Evolutionary conservation across 2,113 vertebrate genomes (phyloP).

Genomic region (Bungarus multicinctus): DNA sequence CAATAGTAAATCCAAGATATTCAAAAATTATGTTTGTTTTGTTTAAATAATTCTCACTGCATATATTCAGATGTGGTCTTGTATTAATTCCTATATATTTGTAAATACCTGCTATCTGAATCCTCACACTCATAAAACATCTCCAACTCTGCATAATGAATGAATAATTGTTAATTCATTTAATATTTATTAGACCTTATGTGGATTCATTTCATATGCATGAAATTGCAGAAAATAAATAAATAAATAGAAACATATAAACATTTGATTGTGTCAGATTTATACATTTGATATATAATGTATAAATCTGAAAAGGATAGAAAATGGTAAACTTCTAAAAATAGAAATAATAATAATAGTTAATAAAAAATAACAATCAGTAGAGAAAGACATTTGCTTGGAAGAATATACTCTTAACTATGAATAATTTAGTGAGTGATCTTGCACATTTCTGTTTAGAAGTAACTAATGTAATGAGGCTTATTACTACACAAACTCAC

Average conservation of each 20-base stretch:
- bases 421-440: not conserved
- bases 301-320: not conserved
- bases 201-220: not conserved
- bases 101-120: conserved; percentile 4
- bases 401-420: not conserved
- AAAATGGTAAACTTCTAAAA: not conserved
- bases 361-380: not conserved
- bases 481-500: not conserved
- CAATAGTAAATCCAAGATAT: not conserved
- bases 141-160: not conserved
- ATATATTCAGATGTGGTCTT: not conserved
- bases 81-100: conserved; percentile 12
- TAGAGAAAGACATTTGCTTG: not conserved
- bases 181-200: conserved; percentile 28
- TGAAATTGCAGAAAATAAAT: not conserved
- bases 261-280: not conserved
- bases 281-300: not conserved
- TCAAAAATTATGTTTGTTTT: not conserved
- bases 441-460: not conserved
- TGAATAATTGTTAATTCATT: conserved; percentile 4
- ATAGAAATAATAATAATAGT: not conserved
- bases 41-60: not conserved
- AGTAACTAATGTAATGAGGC: not conserved
- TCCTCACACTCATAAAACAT: not conserved
- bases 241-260: not conserved